These are phyloP conservation scores for Menura novaehollandiae DNA, from an alignment of 2,113 vertebrate genomes.

Conservation along the genomic window DNA sequence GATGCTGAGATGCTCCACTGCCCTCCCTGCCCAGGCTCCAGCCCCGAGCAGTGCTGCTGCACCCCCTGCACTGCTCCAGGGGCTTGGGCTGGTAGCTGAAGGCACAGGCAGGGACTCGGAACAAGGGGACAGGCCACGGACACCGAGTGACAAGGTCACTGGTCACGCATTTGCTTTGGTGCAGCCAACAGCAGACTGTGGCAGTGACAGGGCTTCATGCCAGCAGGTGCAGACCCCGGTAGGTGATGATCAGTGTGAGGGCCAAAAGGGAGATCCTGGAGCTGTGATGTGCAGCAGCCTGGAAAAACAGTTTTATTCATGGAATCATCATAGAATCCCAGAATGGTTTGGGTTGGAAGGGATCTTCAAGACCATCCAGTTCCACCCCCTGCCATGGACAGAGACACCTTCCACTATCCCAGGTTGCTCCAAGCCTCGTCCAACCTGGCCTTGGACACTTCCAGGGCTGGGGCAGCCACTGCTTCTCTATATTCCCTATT, in stretches of 20 bases:
- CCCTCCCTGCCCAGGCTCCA: not conserved
- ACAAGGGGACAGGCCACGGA: rapidly evolving
- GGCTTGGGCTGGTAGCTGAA: rapidly evolving
- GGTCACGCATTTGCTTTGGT: not conserved
- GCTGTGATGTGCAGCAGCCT: not conserved
- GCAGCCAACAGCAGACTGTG: rapidly evolving
- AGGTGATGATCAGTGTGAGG: rapidly evolving
- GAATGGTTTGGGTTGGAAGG: not conserved
- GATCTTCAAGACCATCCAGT: not conserved
- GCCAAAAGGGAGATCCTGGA: not conserved
- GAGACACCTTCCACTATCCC: not conserved
- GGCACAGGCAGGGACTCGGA: rapidly evolving
- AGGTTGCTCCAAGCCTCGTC: rapidly evolving
- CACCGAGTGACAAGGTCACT: rapidly evolving
- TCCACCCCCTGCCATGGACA: not conserved
- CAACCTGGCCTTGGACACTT: not conserved
- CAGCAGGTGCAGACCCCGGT: rapidly evolving
- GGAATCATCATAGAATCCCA: not conserved
- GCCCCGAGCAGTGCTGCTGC: rapidly evolving
- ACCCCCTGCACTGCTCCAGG: rapidly evolving
- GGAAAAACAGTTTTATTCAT: not conserved
- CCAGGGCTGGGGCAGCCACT: not conserved
- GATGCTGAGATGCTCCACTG: not conserved
- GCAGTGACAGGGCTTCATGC: rapidly evolving
- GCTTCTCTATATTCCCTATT: not conserved